Evolutionary conservation across 2,797 vertebrate genomes (phyloP).

Genomic region (Epinephelus coioides): DNA sequence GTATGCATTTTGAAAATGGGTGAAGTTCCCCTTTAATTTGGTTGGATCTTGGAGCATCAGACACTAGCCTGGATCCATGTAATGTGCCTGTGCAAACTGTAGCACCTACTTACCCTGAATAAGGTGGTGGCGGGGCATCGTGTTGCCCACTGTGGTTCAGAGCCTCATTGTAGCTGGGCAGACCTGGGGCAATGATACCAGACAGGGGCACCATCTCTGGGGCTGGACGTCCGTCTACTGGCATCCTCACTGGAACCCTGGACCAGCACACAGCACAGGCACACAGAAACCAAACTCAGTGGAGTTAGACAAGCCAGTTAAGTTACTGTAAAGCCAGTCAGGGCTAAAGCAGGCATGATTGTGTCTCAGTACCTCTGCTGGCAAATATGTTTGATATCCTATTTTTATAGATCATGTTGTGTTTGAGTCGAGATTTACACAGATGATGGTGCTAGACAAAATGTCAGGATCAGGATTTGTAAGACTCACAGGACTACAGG

Average conservation of each 20-base stretch:
- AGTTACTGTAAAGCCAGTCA: background rate
- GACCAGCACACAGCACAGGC: background rate
- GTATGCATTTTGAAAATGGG: too few species aligned
- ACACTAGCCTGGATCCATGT: background rate
- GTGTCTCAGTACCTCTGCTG: too few species aligned
- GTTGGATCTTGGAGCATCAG: background rate
- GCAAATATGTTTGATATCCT: background rate
- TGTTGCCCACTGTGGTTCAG: slow-evolving; percentile 79
- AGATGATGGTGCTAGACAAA: background rate
- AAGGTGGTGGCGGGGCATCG: slow-evolving; percentile 85
- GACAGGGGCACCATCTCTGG: slow-evolving; percentile 77
- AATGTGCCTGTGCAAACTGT: background rate
- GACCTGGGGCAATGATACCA: slow-evolving; percentile 62
- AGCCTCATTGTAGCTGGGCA: slow-evolving; percentile 85
- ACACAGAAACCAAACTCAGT: background rate
- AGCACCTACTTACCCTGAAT: slow-evolving; percentile 80
- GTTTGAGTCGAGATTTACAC: background rate
- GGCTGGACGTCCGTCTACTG: slow-evolving; percentile 61
- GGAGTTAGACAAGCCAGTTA: background rate
- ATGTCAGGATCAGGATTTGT: background rate
- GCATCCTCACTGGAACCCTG: slow-evolving; percentile 81
- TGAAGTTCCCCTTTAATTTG: too few species aligned
- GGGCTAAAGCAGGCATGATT: background rate
- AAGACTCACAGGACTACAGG: too few species aligned
- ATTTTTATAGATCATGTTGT: background rate